Base-by-base conservation (phyloP, 2,888 invertebrate genomes). In the Dicyrtoma fusca region DNA sequence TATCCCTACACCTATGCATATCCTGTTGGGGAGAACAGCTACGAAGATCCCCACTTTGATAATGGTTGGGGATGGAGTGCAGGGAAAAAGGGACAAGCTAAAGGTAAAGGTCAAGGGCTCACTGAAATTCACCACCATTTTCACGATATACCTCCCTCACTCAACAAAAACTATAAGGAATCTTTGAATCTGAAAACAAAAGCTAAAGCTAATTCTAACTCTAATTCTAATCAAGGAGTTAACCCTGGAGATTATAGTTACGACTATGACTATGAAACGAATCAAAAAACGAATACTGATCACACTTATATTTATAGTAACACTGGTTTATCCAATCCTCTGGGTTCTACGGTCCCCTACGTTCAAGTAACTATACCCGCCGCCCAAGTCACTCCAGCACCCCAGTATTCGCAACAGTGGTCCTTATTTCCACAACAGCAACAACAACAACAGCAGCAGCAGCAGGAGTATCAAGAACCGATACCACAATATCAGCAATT, bases 91-190 rank as follows among this genome's bases (percentile, higher is more conserved):
- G 11, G 2, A 55, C 23, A 23, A 8, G 26, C n/a, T 5, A 34
- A 34, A 61, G 17, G 3, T 34, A n/a, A 5, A 25, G 10, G 23
- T 57, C 21, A 53, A 21, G 61, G 61, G 17, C 19, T 19, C 10
- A 26, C 42, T n/a, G 61, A 34, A 11, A 61, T 61, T 61, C 61
- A 61, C 42, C 61, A 61, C 42, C 61, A 61, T 34, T 61, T 61
- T n/a, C 61, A 61, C 17, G 61, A 42, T n/a, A 13, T 25, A 5
- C 57, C 23, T 10, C 4, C 34, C 34, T 34, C 8, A 5, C 34
- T n/a, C n/a, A n/a, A n/a, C n/a, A n/a, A n/a, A n/a, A n/a, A n/a
- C n/a, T n/a, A n/a, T n/a, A n/a, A n/a, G n/a, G n/a, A n/a, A n/a
- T n/a, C n/a, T n/a, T n/a, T n/a, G n/a, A n/a, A n/a, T n/a, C n/a